Percentiles rank a stretch among this genome's conserved stretches.
Evolutionary conservation across 2,888 invertebrate species (phyloP).

Genomic region (Glaucopsyche alexis): DNA sequence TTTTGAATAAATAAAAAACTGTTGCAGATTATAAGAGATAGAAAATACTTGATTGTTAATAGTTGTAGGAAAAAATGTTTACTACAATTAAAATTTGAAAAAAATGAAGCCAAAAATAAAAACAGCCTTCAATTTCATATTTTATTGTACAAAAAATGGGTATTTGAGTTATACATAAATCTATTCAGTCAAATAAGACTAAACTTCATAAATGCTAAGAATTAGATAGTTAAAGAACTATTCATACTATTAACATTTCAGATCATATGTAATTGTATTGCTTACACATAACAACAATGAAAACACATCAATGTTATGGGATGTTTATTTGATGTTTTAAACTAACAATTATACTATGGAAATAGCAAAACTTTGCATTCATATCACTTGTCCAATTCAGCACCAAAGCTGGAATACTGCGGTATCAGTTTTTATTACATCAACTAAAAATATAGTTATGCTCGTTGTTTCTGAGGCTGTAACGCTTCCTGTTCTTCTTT

Average conservation of each 20-base stretch:
- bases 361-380: conserved; percentile 26
- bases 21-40: too few relatives aligned
- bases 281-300: conserved; percentile 46
- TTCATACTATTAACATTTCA: conserved; percentile 47
- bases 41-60: too few relatives aligned
- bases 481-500: conserved; percentile 79
- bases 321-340: conserved; percentile 27
- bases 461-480: conserved; percentile 58
- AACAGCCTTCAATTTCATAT: conserved; percentile 46
- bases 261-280: conserved; percentile 50
- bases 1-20: too few relatives aligned
- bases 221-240: conserved; percentile 46
- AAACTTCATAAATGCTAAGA: conserved; percentile 62
- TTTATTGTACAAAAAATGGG: conserved; percentile 72
- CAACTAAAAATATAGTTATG: conserved; percentile 51
- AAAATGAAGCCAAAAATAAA: conserved; percentile 3
- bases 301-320: conserved; percentile 41
- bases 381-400: conserved; percentile 40
- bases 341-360: conserved; percentile 26
- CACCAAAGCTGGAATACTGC: conserved; percentile 51
- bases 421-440: conserved; percentile 50
- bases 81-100: neutral
- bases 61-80: too few relatives aligned
- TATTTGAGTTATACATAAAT: conserved; percentile 62
- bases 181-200: conserved; percentile 66